Conservation (phyloP, 2,113 vertebrate genomes). For the western clawed frog (Xenopus tropicalis) region DNA sequence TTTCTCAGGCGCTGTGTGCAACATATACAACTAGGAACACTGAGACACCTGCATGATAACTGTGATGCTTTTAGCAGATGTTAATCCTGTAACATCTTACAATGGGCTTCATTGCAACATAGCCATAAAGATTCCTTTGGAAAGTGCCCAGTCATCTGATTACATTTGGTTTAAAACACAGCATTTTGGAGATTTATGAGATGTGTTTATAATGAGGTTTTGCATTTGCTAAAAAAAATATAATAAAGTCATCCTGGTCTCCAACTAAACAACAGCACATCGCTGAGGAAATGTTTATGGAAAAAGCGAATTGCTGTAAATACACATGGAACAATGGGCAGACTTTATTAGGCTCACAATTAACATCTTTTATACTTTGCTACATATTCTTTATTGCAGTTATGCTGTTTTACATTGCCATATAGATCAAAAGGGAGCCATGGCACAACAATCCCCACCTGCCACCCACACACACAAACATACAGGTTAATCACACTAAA, state of each 20-base stretch:
- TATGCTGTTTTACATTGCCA: too few relatives aligned
- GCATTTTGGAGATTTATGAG: background rate
- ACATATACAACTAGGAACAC: constrained; percentile 76
- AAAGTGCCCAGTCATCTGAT: constrained; percentile 55
- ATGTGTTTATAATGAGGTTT: background rate
- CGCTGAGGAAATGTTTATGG: background rate
- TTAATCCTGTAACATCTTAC: constrained; percentile 63
- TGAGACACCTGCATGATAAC: constrained; percentile 76
- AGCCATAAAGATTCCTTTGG: constrained; percentile 54
- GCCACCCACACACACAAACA: too few relatives aligned
- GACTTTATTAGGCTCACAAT: background rate
- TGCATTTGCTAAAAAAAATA: background rate
- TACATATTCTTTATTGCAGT: too few relatives aligned
- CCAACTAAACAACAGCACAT: background rate
- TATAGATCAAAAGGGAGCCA: too few relatives aligned
- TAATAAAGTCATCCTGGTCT: background rate
- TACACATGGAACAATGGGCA: background rate
- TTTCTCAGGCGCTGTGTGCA: constrained; percentile 75
- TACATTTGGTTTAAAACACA: constrained; percentile 32
- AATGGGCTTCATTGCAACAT: constrained; percentile 60
- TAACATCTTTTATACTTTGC: background rate
- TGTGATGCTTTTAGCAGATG: constrained; percentile 76
- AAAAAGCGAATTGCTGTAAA: background rate
- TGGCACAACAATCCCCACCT: too few relatives aligned
- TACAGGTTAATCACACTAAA: too few relatives aligned